Base-by-base conservation (phyloP, 2,888 invertebrate species). In the Phorcus lineatus region DNA sequence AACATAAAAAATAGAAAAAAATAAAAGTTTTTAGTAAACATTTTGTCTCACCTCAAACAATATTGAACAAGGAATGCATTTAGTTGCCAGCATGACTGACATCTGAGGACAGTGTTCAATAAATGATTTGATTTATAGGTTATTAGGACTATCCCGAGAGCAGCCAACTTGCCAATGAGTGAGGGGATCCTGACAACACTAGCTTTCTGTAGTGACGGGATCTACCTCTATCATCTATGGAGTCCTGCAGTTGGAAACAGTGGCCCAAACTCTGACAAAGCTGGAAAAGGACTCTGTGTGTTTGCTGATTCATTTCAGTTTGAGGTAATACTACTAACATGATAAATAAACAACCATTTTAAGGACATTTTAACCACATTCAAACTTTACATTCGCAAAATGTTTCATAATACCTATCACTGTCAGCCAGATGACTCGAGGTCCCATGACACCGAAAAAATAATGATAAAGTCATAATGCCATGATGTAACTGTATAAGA, bases 181-280 rank as follows among this genome's bases (percentile, higher is more conserved):
- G 78, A 84, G 36, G 90, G 86, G n/a, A 81, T 88, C 31, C 86
- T 90, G 77, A 92, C 91, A 7, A 92, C 91, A 4, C 81, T 92
- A 28, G 87, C 87, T 4, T 90, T 92, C 80, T 91, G 91, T 82
- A 91, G 91, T 81, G 93, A 93, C 87, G 92, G 92, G 0, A 80
- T 86, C 36, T 88, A 86, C 77, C 90, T 92, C 85, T 92, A 91
- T 83, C 92, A 92, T 92, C 77, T 92, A 11, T 92, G 92, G 92
- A 88, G 89, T 57, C 88, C 89, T 7, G 90, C 87, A 47, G 47
- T 47, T 1, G 47, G 11, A 11, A 47, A 11, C 7, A 78, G 80
- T 17, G 55, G 86, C 11, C 76, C 85, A 13, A 89, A 92, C 53
- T 54, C 78, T n/a, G 88, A 91, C 47, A 92, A 92, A 81, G 88